Percentiles rank a stretch among this genome's conserved stretches.
Evolutionary conservation across 2,113 vertebrate species (phyloP).

Genomic region (Anolis carolinensis): DNA sequence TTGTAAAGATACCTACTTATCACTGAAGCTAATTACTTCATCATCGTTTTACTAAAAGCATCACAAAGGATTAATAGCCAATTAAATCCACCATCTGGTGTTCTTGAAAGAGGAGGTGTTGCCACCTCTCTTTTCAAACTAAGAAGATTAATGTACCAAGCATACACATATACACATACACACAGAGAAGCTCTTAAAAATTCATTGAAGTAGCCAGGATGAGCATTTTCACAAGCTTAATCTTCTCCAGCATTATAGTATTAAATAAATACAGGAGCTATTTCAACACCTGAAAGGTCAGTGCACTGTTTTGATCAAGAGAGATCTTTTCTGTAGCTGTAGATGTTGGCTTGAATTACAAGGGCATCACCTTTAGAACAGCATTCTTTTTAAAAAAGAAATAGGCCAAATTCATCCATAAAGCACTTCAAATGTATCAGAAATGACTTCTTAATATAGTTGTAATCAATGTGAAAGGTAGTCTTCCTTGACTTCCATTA

Average conservation of each 20-base stretch:
- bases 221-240: constrained; percentile 25
- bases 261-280: constrained; percentile 22
- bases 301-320: background rate
- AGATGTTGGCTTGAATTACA: background rate
- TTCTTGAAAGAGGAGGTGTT: background rate
- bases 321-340: background rate
- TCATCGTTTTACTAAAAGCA: background rate
- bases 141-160: background rate
- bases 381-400: background rate
- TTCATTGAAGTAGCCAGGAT: background rate
- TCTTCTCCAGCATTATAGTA: background rate
- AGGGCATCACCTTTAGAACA: background rate
- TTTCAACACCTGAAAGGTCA: constrained; percentile 18
- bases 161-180: background rate
- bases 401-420: background rate
- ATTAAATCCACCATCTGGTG: constrained; percentile 18
- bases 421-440: background rate
- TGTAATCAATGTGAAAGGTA: constrained; percentile 12
- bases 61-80: constrained; percentile 12
- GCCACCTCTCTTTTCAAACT: background rate
- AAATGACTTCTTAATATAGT: constrained; percentile 13
- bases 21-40: background rate
- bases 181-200: background rate
- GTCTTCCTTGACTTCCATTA: too few species aligned
- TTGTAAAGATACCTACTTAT: background rate